These are phyloP conservation scores for Anguilla japonica DNA, from an alignment of 2,113 vertebrate species.

Conservation along the genomic window DNA sequence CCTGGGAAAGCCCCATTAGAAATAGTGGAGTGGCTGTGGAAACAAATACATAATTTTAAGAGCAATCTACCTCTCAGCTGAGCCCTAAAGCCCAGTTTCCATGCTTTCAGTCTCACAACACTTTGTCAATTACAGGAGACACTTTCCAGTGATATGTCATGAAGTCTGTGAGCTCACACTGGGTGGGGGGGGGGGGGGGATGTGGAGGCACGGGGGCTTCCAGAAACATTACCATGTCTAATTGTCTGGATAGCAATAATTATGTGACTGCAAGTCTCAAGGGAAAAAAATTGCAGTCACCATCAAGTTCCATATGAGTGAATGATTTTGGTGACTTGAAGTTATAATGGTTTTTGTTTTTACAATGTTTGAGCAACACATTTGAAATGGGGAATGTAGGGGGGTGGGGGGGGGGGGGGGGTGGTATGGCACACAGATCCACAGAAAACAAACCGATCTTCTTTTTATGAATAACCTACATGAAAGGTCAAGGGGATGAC, in stretches of 20 bases:
- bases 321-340: slow-evolving; percentile 25
- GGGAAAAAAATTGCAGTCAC: slow-evolving; percentile 11
- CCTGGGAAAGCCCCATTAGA: not conserved
- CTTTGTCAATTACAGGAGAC: not conserved
- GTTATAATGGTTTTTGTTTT: slow-evolving; percentile 23
- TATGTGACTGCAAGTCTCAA: slow-evolving; percentile 23
- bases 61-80: not conserved
- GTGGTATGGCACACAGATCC: slow-evolving; percentile 60
- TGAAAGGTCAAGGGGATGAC: slow-evolving; percentile 78
- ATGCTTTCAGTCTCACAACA: not conserved
- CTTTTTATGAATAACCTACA: slow-evolving; percentile 76
- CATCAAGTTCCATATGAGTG: slow-evolving; percentile 30
- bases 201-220: not conserved
- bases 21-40: not conserved
- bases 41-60: not conserved
- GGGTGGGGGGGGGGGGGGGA: not conserved
- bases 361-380: slow-evolving; percentile 24
- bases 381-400: slow-evolving; percentile 4
- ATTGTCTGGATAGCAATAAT: slow-evolving; percentile 37
- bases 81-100: slow-evolving; percentile 3
- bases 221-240: slow-evolving; percentile 18
- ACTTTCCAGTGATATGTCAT: slow-evolving; percentile 21
- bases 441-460: slow-evolving; percentile 67
- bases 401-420: slow-evolving; percentile 43
- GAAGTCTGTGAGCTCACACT: slow-evolving; percentile 8